A percentile compares a stretch with the other conserved stretches of the same genome.
Conservation (phyloP, 2,888 invertebrate genomes). For the Phortica okadai region DNA sequence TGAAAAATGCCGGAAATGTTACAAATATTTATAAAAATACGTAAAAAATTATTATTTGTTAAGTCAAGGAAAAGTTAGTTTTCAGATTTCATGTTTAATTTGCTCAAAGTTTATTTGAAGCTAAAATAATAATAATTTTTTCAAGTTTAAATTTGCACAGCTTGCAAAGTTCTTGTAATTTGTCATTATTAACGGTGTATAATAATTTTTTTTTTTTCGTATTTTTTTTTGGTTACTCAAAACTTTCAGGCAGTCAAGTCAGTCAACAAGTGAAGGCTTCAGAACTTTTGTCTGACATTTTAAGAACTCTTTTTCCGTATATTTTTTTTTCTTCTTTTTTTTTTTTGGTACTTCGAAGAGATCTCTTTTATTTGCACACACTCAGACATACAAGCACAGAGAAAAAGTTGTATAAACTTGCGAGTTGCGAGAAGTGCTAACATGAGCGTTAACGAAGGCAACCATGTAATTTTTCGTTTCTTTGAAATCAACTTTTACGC, state of each 20-base stretch:
- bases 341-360: too few species aligned
- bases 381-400: not conserved
- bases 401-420: not conserved
- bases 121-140: too few species aligned
- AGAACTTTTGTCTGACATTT: not conserved
- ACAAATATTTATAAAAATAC: too few species aligned
- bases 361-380: not conserved
- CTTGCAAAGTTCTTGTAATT: not conserved
- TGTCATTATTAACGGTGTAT: not conserved
- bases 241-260: not conserved
- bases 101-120: too few species aligned
- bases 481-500: too few species aligned
- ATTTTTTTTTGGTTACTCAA: not conserved
- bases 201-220: not conserved
- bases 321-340: too few species aligned
- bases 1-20: too few species aligned
- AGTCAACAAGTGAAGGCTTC: not conserved
- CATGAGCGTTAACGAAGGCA: too few species aligned
- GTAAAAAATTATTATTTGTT: too few species aligned
- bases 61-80: too few species aligned
- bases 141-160: too few species aligned
- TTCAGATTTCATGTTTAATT: too few species aligned
- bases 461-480: not conserved
- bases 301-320: not conserved
- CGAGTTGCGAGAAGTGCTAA: not conserved